phyloP scores from a whole-genome alignment of 2,113 vertebrate species.

The Cranoglanis bouderius region DNA sequence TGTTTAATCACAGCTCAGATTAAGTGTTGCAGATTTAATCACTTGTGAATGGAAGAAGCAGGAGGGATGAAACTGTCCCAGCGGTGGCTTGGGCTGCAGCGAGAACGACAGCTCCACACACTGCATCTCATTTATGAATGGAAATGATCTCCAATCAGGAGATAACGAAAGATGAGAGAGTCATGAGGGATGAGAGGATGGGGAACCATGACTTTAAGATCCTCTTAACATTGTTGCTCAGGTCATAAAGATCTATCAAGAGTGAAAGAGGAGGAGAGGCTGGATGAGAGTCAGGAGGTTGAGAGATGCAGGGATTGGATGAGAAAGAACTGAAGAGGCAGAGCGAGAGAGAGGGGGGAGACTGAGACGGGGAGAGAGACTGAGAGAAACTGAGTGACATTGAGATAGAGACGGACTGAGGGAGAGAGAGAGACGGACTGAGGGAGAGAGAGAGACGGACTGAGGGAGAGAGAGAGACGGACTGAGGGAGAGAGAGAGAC shows the following conservation, averaged over 20 bases:
- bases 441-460: neutral
- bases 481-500: neutral
- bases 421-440: neutral
- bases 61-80: neutral
- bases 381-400: accelerated
- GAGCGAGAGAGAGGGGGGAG: neutral
- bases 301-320: neutral
- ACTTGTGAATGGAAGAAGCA: neutral
- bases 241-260: neutral
- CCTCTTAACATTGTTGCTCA: neutral
- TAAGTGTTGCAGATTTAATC: neutral
- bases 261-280: neutral
- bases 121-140: neutral
- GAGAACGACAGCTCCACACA: neutral
- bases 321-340: neutral
- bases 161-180: no score
- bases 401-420: accelerated
- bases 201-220: neutral
- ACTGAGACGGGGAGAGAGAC: neutral
- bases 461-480: neutral
- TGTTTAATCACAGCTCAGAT: neutral
- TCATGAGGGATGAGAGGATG: neutral
- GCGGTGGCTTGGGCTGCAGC: neutral
- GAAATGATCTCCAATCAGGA: neutral
- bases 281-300: neutral